A percentile compares a stretch with the other conserved stretches of the same genome.
Conservation (phyloP, 2,113 vertebrate species). For the Oncorhynchus keta region DNA sequence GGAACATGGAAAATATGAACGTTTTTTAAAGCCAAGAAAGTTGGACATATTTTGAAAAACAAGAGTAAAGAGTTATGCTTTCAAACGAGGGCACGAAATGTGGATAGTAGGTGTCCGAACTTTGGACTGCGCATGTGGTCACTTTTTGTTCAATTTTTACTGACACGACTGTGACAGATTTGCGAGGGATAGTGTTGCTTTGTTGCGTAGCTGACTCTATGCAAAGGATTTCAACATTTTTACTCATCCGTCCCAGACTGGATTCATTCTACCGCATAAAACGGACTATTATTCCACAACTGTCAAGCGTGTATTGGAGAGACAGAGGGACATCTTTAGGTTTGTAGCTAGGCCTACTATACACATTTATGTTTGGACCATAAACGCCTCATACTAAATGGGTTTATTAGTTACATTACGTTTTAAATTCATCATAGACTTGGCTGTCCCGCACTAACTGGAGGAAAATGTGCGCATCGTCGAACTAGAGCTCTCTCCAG, state of each 20-base stretch:
- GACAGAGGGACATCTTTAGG: background rate
- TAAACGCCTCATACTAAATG: background rate
- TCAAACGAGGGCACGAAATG: background rate
- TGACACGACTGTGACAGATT: background rate
- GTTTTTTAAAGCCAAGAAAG: background rate
- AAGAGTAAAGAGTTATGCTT: background rate
- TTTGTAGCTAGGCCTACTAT: too few species aligned
- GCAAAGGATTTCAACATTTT: background rate
- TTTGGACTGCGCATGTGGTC: background rate
- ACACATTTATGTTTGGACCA: background rate
- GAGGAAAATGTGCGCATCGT: slow-evolving; percentile 49
- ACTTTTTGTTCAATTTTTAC: background rate
- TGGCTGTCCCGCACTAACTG: slow-evolving; percentile 34
- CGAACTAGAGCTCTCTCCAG: slow-evolving; percentile 50
- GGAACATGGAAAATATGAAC: slow-evolving; percentile 10
- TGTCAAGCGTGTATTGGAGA: background rate
- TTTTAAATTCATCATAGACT: slow-evolving; percentile 5
- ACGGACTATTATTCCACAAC: background rate
- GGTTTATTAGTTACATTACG: background rate
- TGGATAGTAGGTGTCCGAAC: background rate
- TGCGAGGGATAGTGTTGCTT: background rate
- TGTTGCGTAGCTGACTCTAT: background rate
- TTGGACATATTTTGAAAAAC: background rate
- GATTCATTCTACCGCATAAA: background rate
- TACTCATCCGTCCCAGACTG: background rate